Base-by-base conservation (phyloP, 2,888 invertebrate genomes). In the Synanthedon andrenaeformis region DNA sequence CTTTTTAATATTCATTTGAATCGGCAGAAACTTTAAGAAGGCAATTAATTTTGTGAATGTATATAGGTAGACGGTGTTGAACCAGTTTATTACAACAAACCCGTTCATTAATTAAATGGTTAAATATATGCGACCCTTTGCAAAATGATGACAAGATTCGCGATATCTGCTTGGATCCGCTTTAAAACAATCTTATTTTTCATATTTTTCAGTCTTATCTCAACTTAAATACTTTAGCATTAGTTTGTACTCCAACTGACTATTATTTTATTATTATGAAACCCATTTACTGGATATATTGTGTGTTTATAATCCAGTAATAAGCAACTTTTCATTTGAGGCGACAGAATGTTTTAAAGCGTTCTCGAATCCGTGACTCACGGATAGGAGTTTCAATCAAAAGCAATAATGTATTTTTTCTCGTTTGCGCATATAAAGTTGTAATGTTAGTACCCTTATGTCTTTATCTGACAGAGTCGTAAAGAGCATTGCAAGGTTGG, bases 401-500 rank as follows among this genome's bases (percentile, higher is more conserved):
- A 45, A 45, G 45, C 45, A 45, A 45, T 45, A 45, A 45, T 45
- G 45, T 45, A 45, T 45, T 13, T 45, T 45, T 45, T 13, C 12
- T 45, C 45, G 13, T 14, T 45, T 45, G 45, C 65, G 66, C 65
- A 68, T 70, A 69, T 76, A 72, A 72, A 74, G 66, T 74, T 71
- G 69, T 72, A 74, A 80, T 79, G 75, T 80, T 78, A 80, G 79
- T 80, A 77, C 76, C 76, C 79, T 52, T 55, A 42, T 19, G 12
- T 49, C 14, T 49, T 49, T 85, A 86, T 86, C 85, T 81, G 83
- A 79, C 80, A 73, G 72, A 80, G 76, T 81, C 74, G 74, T 80
- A 81, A 81, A 85, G 86, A 85, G 74, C 85, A 72, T 74, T 75
- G 85, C 82, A 86, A 86, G 86, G 86, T 86, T 86, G 85, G 73